Conservation (phyloP, 1,140 invertebrate species). For the Lutraria rhynchaena region DNA sequence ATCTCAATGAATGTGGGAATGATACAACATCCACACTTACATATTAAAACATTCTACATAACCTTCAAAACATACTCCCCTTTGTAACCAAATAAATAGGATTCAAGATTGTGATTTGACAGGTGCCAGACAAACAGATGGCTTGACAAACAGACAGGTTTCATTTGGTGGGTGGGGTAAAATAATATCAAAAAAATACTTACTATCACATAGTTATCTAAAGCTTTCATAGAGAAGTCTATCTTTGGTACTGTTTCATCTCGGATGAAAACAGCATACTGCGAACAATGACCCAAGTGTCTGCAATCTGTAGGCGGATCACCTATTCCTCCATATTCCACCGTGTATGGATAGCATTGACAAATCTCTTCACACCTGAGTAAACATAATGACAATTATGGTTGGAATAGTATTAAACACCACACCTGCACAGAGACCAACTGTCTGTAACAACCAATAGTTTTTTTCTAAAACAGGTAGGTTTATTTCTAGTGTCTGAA, state of each 20-base stretch:
- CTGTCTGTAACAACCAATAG: no score
- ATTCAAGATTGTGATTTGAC: no score
- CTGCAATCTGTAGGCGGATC: constrained; percentile 64
- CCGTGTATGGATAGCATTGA: constrained; percentile 68
- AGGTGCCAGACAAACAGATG: background rate
- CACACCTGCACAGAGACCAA: constrained; percentile 75
- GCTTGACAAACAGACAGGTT: background rate
- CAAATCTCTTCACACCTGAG: constrained; percentile 72
- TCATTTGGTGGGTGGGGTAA: constrained; percentile 15
- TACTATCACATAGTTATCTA: constrained; percentile 28
- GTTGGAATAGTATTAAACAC: no score
- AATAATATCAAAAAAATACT: constrained; percentile 41
- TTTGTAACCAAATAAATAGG: no score
- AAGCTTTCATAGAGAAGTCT: background rate
- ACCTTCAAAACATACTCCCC: no score
- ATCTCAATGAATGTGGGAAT: no score
- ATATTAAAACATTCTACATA: no score
- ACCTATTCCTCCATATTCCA: constrained; percentile 75
- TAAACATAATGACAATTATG: constrained; percentile 54
- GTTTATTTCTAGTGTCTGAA: no score
- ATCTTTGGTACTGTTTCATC: background rate
- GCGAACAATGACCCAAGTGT: constrained; percentile 75
- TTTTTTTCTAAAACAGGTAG: no score
- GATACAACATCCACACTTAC: no score
- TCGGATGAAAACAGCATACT: constrained; percentile 73